Conservation (phyloP, 1,140 invertebrate species). For the Babylonia areolata region DNA sequence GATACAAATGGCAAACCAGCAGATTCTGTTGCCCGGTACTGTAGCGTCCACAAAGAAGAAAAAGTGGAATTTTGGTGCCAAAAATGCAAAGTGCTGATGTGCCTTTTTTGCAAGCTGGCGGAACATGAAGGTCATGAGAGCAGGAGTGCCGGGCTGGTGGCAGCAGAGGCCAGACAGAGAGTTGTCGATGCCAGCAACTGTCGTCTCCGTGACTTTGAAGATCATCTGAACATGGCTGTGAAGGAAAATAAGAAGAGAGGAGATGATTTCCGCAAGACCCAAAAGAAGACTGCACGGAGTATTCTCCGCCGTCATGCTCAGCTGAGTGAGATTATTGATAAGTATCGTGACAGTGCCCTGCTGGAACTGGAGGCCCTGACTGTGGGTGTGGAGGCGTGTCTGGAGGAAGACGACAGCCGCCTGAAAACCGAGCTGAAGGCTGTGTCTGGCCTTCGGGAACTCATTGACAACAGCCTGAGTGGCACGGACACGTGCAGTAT, state of each 20-base stretch:
- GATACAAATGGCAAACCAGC: no score
- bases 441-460: not conserved
- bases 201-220: not conserved
- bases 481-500: not conserved
- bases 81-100: not conserved
- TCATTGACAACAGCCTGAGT: not conserved
- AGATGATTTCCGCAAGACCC: not conserved
- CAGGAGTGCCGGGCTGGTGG: not conserved
- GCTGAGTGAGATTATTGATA: not conserved
- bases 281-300: not conserved
- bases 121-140: constrained; percentile 17
- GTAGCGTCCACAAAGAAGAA: not conserved
- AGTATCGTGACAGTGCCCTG: constrained; percentile 14
- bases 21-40: not conserved
- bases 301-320: constrained; percentile 1
- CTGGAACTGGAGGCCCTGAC: constrained; percentile 26
- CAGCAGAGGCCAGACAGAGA: not conserved
- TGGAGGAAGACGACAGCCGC: not conserved
- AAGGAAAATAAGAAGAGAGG: not conserved
- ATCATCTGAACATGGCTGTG: not conserved
- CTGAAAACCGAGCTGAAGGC: not conserved
- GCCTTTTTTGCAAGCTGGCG: constrained; percentile 14
- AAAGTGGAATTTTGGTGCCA: not conserved
- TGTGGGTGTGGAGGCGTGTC: not conserved
- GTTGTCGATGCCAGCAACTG: not conserved